Conservation (phyloP, 2,797 vertebrate species). For the Periophthalmus magnuspinnatus region DNA sequence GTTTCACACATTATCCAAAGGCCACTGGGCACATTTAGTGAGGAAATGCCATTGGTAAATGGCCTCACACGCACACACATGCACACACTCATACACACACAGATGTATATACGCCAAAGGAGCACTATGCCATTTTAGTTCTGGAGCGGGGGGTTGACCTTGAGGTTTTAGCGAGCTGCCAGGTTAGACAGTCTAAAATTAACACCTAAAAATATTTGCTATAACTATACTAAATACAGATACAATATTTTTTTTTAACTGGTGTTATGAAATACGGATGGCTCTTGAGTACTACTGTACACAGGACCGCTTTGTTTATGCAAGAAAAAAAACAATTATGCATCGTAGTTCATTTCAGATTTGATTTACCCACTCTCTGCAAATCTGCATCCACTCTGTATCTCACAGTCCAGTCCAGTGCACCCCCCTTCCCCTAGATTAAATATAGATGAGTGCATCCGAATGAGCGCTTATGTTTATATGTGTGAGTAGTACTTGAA, state of each 20-base stretch:
- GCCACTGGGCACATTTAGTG: constrained; percentile 57
- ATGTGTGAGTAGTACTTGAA: not conserved
- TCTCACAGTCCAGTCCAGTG: too few relatives aligned
- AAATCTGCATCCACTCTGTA: too few relatives aligned
- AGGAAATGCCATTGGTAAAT: constrained; percentile 68
- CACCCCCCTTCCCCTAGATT: too few relatives aligned
- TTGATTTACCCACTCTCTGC: not conserved
- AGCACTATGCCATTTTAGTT: constrained; percentile 44
- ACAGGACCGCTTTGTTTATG: too few relatives aligned
- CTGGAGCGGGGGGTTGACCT: constrained; percentile 25
- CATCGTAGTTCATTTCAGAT: too few relatives aligned
- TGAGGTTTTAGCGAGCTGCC: constrained; percentile 25
- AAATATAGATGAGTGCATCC: too few relatives aligned
- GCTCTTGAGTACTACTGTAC: too few relatives aligned
- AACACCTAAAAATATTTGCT: not conserved
- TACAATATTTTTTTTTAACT: not conserved
- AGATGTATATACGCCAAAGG: not conserved
- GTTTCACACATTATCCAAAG: constrained; percentile 55
- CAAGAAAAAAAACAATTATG: too few relatives aligned
- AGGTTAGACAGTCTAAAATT: constrained; percentile 20
- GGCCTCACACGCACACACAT: constrained; percentile 15
- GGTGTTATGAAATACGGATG: not conserved
- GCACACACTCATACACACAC: not conserved
- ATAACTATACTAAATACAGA: not conserved
- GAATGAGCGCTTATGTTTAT: too few relatives aligned